phyloP scores from a whole-genome alignment of 2,113 vertebrate species.

The Cochlearius cochlearius region DNA sequence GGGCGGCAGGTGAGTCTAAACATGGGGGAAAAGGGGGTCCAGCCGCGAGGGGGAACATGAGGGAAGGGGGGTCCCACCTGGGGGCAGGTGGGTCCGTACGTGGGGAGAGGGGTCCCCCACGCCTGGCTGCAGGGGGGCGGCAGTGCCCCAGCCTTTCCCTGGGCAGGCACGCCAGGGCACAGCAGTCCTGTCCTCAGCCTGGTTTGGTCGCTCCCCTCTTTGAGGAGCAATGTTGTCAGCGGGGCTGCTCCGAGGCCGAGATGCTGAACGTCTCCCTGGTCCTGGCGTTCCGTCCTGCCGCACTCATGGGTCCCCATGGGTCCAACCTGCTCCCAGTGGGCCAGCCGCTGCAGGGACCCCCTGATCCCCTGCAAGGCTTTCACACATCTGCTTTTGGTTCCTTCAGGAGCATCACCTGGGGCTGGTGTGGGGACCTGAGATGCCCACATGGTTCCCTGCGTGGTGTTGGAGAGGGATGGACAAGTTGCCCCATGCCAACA shows the following conservation, averaged over 20 bases:
- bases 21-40: too few species aligned
- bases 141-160: neutral
- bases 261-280: neutral
- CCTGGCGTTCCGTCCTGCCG: neutral
- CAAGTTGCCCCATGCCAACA: rapidly evolving
- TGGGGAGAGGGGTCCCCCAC: neutral
- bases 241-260: rapidly evolving
- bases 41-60: neutral
- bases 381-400: rapidly evolving
- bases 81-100: rapidly evolving
- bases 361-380: neutral
- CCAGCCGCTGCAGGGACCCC: neutral
- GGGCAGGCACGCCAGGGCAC: neutral
- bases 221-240: rapidly evolving
- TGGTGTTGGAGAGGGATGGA: neutral
- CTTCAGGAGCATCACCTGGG: neutral
- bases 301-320: rapidly evolving
- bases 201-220: rapidly evolving
- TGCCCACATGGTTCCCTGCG: rapidly evolving
- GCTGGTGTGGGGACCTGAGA: neutral
- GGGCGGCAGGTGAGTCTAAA: too few species aligned
- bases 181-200: neutral
- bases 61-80: too few species aligned
- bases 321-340: rapidly evolving
- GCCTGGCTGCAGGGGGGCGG: rapidly evolving